Base-by-base conservation (phyloP, 2,888 invertebrate genomes). In the Busseola fusca region DNA sequence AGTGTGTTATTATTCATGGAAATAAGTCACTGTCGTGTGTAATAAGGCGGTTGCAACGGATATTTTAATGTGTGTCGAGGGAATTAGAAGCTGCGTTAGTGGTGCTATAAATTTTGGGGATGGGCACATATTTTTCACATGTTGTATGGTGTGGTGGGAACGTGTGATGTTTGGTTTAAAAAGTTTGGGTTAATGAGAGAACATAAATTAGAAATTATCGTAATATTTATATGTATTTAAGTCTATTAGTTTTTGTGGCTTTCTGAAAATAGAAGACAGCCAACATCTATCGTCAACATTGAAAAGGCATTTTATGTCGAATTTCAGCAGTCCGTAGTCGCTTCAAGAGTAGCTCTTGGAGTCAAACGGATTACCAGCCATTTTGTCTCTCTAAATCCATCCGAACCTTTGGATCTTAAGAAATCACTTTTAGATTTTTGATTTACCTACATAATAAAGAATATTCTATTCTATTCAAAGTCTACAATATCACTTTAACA, bases 1-100 rank as follows among this genome's bases (percentile, higher is more conserved):
- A 90, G 88, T 88, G 88, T 88, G 85, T 85, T 88, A 91, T 92
- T 91, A 91, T 91, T 90, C 89, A 90, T 86, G 88, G 89, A 83
- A 84, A 92, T 92, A 91, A 88, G 88, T 91, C 90, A 88, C 86
- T 87, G 91, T 91, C 91, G 85, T 72, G 72, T 86, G 84, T 88
- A 87, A 88, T 89, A 87, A 88, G 89, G 84, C 82, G 77, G 82
- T 84, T 85, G 84, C 84, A 84, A 83, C 88, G 87, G 89, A 86
- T 87, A 87, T 86, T 88, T 87, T 89, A 89, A 90, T 91, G 87
- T 87, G 87, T 87, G 88, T 80, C 86, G 76, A 76, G 86, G 87
- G 88, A 84, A 85, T 87, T 84, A 82, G 82, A 72, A 72, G 82
- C 69, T 80, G 77, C 76, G 76, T 81, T 81, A 81, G 83, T 78